phyloP scores from a whole-genome alignment of 1,140 invertebrate genomes.

The Euwallacea similis region DNA sequence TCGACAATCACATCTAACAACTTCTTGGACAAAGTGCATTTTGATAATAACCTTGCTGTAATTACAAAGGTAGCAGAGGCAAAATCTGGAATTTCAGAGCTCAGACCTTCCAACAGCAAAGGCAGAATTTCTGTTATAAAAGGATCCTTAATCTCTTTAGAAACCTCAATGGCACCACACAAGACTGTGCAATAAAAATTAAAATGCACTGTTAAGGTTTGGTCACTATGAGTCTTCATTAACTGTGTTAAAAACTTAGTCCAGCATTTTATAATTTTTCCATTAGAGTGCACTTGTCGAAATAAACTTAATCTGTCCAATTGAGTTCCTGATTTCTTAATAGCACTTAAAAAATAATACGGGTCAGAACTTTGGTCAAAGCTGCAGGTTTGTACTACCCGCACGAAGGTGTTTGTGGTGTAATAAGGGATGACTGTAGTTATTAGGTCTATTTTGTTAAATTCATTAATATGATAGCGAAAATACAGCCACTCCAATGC shows the following conservation, averaged over 20 bases:
- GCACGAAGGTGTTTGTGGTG: slow-evolving; percentile 84
- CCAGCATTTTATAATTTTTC: slow-evolving; percentile 73
- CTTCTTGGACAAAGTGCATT: slow-evolving; percentile 63
- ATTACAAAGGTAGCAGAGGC: slow-evolving; percentile 75
- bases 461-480: slow-evolving; percentile 85
- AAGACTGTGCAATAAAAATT: slow-evolving; percentile 77
- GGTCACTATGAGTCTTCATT: slow-evolving; percentile 61
- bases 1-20: slow-evolving; percentile 65
- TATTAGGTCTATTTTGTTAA: slow-evolving; percentile 80
- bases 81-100: slow-evolving; percentile 69
- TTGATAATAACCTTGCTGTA: slow-evolving; percentile 66
- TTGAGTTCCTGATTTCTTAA: slow-evolving; percentile 74
- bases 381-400: slow-evolving; percentile 76
- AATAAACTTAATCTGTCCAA: slow-evolving; percentile 72
- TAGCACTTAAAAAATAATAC: slow-evolving; percentile 76
- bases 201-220: slow-evolving; percentile 68
- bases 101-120: slow-evolving; percentile 68
- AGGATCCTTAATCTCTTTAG: slow-evolving; percentile 62
- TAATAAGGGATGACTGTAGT: slow-evolving; percentile 86
- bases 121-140: slow-evolving; percentile 72
- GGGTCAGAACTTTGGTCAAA: slow-evolving; percentile 62
- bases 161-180: slow-evolving; percentile 67
- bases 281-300: slow-evolving; percentile 70
- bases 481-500: slow-evolving; percentile 91
- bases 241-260: slow-evolving; percentile 67